Evolutionary conservation across 2,797 vertebrate genomes (phyloP).

Genomic region (Pangasius mekongensis): DNA sequence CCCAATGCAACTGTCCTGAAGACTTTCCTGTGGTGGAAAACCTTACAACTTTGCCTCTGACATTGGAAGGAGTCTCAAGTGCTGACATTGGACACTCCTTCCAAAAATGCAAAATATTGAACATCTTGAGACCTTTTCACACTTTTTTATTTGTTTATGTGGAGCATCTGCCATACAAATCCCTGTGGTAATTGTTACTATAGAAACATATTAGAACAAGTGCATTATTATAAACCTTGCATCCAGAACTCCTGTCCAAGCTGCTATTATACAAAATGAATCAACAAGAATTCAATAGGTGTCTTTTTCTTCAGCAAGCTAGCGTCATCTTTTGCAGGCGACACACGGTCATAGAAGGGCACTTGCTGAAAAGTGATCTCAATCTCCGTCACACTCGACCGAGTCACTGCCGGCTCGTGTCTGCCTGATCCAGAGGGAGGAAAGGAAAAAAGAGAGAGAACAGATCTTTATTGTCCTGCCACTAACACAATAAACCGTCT

Average conservation of each 20-base stretch:
- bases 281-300: neutral
- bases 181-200: neutral
- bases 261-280: neutral
- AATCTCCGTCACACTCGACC: constrained; percentile 23
- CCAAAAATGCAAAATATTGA: neutral
- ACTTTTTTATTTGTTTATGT: neutral
- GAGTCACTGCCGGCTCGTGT: constrained; percentile 8
- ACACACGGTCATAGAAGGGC: neutral
- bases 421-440: neutral
- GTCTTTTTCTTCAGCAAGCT: constrained; percentile 20
- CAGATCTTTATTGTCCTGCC: constrained; percentile 26
- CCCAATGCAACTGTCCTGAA: neutral
- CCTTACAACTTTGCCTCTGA: neutral
- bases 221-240: neutral
- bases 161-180: neutral
- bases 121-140: neutral
- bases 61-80: neutral
- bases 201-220: neutral
- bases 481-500: constrained; percentile 9
- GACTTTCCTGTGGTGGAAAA: neutral
- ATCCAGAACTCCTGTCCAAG: neutral
- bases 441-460: constrained; percentile 1
- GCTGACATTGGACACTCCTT: neutral
- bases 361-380: constrained; percentile 25
- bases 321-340: constrained; percentile 2